Base-by-base conservation (phyloP, 2,888 invertebrate genomes). In the Rotaria macrura region DNA sequence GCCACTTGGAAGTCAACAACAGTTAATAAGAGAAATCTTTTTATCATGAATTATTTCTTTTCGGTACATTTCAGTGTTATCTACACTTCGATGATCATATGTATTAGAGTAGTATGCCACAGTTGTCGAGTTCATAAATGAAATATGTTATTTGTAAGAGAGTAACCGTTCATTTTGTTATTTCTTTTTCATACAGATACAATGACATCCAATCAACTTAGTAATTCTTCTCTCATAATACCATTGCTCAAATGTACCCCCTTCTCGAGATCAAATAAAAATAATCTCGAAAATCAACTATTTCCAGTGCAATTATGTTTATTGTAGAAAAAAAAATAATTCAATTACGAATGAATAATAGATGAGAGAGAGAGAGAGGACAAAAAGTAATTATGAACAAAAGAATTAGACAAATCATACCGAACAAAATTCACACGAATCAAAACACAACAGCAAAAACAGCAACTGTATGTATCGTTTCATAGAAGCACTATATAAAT, bases 291-390 rank as follows among this genome's bases (percentile, higher is more conserved):
- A 54, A 25, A 54, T 54, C 1, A 54, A 25, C 23, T 54, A 25
- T 54, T 54, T 25, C 25, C 5, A 54, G 54, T 54, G 25, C 25
- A 54, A 25, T 54, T 38, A 38, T 65, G 20, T 65, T 65, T 65
- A 65, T 65, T 65, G 29, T 65, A 65, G 65, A 65, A 65, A 65
- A 65, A 65, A 65, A 65, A 65, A 65, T 65, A 65, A 34, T 65
- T 65, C 12, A 65, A 65, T 65, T 65, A 65, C 65, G 65, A 65
- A 65, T 65, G 65, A 65, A 34, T 65, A 65, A 34, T 65, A 34
- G 14, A 34, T 34, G 17, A 65, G 65, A 65, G 9, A 65, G 9
- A 65, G 12, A 65, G 34, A 34, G 7, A 29, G 38, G 38, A 65
- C 34, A 34, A 65, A 5, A 25, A 25, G 54, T 25, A 34, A 65